Evolutionary conservation across 1,140 invertebrate species (phyloP).

Genomic region (Cotesia glomerata): DNA sequence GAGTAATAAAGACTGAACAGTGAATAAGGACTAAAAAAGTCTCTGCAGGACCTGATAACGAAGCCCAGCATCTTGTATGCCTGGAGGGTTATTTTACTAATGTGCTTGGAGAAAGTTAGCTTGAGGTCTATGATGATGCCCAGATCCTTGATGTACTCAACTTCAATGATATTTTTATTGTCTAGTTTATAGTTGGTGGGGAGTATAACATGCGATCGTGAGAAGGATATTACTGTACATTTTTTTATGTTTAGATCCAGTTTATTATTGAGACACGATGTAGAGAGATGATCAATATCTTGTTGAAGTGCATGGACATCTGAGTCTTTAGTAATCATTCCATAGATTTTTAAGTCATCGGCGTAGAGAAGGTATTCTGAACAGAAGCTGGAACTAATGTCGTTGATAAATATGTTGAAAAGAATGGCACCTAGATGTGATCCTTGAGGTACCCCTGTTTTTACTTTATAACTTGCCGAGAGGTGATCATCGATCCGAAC

Average conservation of each 20-base stretch:
- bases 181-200: not conserved
- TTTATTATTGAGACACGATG: not conserved
- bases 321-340: not conserved
- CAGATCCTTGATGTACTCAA: not conserved
- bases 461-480: no score
- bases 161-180: not conserved
- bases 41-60: not conserved
- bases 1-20: not conserved
- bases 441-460: no score
- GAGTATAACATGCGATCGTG: not conserved
- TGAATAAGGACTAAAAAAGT: not conserved
- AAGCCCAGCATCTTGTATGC: not conserved
- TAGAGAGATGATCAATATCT: not conserved
- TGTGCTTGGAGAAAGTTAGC: not conserved
- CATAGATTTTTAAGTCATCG: not conserved
- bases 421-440: not conserved
- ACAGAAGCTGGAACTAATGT: not conserved
- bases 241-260: not conserved
- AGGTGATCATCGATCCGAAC: constrained; percentile 7
- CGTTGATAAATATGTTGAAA: not conserved
- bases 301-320: not conserved
- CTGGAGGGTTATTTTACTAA: not conserved
- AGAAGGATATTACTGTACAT: not conserved
- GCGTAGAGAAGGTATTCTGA: not conserved
- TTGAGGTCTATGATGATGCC: not conserved